Evolutionary conservation across 1,140 invertebrate genomes (phyloP).

Genomic region (Atta colombica): DNA sequence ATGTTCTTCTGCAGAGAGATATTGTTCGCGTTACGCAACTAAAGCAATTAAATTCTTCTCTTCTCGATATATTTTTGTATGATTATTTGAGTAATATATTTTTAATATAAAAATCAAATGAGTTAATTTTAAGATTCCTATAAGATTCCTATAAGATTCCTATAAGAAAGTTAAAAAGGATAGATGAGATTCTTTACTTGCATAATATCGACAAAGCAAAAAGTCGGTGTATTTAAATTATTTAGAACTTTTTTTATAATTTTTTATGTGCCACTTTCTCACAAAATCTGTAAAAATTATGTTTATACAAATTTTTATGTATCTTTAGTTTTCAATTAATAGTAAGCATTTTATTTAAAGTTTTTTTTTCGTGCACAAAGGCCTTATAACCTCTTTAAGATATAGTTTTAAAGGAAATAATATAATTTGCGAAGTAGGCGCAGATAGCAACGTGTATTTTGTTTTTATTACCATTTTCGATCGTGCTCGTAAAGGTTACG

Average conservation of each 20-base stretch:
- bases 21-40: neutral
- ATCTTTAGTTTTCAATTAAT: too few species aligned
- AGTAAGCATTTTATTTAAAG: too few species aligned
- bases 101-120: neutral
- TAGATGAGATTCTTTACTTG: too few species aligned
- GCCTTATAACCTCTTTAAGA: neutral
- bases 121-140: neutral
- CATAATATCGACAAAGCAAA: too few species aligned
- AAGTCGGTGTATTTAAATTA: too few species aligned
- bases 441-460: neutral
- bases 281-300: too few species aligned
- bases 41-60: neutral
- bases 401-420: neutral
- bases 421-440: neutral
- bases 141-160: neutral
- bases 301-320: too few species aligned
- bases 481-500: neutral
- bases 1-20: neutral
- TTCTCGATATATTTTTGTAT: neutral
- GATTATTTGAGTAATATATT: neutral
- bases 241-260: too few species aligned
- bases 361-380: too few species aligned
- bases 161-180: neutral
- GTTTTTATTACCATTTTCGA: slow-evolving; percentile 16
- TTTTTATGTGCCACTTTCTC: too few species aligned